Percentiles rank a stretch among this genome's conserved stretches.
Evolutionary conservation across 2,888 invertebrate species (phyloP).

Genomic region (Ethmia dodecea): DNA sequence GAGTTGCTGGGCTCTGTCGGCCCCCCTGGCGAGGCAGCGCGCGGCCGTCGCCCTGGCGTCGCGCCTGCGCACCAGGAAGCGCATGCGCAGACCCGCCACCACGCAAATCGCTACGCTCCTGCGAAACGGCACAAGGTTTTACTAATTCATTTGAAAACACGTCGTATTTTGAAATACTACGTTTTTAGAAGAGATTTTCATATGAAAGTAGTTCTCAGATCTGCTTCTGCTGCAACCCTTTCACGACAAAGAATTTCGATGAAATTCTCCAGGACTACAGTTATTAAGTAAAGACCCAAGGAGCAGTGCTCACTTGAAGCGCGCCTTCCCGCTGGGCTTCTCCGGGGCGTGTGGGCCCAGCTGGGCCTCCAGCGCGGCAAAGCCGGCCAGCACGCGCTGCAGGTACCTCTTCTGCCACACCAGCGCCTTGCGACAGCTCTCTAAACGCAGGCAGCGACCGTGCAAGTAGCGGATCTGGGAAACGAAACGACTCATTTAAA

Average conservation of each 20-base stretch:
- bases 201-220: too few species aligned
- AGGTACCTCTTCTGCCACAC: conserved; percentile 95
- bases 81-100: conserved; percentile 48
- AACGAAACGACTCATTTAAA: too few species aligned
- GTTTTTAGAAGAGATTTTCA: too few species aligned
- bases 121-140: too few species aligned
- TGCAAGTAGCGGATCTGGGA: conserved; percentile 67
- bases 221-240: too few species aligned
- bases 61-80: conserved; percentile 56
- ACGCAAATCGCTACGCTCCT: conserved; percentile 47
- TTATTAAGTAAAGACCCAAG: too few species aligned
- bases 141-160: too few species aligned
- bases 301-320: conserved; percentile 54
- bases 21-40: conserved; percentile 20
- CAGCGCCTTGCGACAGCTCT: conserved; percentile 92
- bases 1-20: conserved; percentile 3
- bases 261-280: too few species aligned
- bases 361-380: conserved; percentile 73
- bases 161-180: too few species aligned
- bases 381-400: conserved; percentile 79
- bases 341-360: conserved; percentile 33
- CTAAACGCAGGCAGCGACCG: conserved; percentile 83
- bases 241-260: too few species aligned
- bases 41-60: conserved; percentile 37
- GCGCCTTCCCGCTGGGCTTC: conserved; percentile 27